These are phyloP conservation scores for Meleagris gallopavo DNA, from an alignment of 2,113 vertebrate genomes.

Conservation along the genomic window DNA sequence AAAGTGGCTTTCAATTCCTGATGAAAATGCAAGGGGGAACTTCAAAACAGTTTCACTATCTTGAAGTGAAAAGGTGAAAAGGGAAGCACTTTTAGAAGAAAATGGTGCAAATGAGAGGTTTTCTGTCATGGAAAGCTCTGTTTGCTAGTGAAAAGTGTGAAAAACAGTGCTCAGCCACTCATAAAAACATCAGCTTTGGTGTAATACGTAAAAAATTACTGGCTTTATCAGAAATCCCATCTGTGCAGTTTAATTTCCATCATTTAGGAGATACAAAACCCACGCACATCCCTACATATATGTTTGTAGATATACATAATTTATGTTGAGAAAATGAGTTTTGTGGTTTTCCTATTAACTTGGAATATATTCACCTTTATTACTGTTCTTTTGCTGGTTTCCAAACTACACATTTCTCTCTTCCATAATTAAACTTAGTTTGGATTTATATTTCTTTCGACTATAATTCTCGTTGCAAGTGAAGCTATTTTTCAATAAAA, in stretches of 20 bases:
- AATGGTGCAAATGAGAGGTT: background rate
- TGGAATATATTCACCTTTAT: background rate
- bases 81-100: background rate
- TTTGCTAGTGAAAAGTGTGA: background rate
- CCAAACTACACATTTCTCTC: background rate
- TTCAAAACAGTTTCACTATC: background rate
- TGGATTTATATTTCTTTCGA: background rate
- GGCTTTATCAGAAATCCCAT: background rate
- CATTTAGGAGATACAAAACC: background rate
- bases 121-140: background rate
- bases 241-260: background rate
- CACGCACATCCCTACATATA: fast-evolving
- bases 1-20: background rate
- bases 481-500: background rate
- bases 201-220: background rate
- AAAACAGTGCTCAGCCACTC: background rate
- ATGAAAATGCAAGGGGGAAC: background rate
- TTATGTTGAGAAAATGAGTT: background rate
- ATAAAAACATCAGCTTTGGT: background rate
- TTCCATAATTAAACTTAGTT: background rate
- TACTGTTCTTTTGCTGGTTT: background rate
- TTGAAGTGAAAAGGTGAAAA: background rate
- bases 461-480: background rate
- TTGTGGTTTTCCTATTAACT: background rate
- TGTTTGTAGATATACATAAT: background rate